phyloP scores from a whole-genome alignment of 2,797 vertebrate genomes.

The Acomys russatus region DNA sequence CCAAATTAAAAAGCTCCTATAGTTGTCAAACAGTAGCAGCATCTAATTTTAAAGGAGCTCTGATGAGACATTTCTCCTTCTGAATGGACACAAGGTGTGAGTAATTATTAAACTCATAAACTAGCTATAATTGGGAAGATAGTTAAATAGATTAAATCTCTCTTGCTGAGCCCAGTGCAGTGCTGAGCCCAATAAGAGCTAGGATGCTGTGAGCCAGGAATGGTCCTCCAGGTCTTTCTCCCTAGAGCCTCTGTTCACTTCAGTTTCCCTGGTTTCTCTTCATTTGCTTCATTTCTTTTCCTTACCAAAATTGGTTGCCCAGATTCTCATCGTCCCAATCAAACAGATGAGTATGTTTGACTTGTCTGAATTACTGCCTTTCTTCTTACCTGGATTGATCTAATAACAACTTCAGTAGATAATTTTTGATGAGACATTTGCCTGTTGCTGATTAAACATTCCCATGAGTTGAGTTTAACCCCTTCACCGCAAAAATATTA shows the following conservation, averaged over 20 bases:
- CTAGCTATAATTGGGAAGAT: conserved; percentile 57
- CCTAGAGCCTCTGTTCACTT: neutral
- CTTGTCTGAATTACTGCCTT: neutral
- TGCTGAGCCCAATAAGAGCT: neutral
- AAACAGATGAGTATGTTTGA: neutral
- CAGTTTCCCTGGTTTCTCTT: neutral
- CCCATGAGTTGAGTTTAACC: neutral
- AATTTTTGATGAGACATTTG: neutral
- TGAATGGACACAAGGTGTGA: conserved; percentile 84
- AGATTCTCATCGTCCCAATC: neutral
- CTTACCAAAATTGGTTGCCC: neutral
- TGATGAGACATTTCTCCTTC: conserved; percentile 75
- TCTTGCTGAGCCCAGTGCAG: neutral
- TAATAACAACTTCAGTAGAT: neutral
- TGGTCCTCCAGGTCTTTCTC: neutral
- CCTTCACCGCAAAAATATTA: neutral
- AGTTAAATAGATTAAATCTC: neutral
- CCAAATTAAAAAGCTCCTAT: conserved; percentile 70
- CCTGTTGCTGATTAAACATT: neutral
- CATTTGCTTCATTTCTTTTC: neutral
- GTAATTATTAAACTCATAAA: conserved; percentile 77
- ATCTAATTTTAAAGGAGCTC: conserved; percentile 66
- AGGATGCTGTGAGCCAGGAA: neutral
- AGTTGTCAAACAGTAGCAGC: conserved; percentile 51
- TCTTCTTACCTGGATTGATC: neutral